A percentile compares a stretch with the other conserved stretches of the same genome.
Evolutionary conservation across 2,113 vertebrate genomes (phyloP).

Genomic region (Rhynchomys soricoides): DNA sequence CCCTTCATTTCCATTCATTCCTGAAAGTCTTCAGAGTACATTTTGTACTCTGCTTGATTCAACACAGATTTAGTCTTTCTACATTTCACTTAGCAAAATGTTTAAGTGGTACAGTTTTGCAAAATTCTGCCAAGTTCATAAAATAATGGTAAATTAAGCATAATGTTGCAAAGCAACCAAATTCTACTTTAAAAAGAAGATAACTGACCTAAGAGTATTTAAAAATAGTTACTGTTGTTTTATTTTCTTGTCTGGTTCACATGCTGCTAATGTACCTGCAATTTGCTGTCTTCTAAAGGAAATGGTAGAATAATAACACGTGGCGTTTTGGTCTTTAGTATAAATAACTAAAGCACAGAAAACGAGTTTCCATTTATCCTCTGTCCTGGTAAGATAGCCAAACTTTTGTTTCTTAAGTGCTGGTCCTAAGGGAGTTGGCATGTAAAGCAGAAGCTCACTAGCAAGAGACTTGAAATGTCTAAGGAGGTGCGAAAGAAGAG

Average conservation of each 20-base stretch:
- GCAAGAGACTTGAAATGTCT: background rate
- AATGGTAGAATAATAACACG: background rate
- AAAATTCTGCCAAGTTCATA: slow-evolving; percentile 63
- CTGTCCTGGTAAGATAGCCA: background rate
- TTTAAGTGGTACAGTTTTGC: slow-evolving; percentile 65
- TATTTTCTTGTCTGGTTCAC: background rate
- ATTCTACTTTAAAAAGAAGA: slow-evolving; percentile 1
- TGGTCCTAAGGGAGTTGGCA: background rate
- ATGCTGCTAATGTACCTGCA: background rate
- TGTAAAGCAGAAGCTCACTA: background rate
- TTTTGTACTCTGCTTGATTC: slow-evolving; percentile 57
- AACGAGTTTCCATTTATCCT: background rate
- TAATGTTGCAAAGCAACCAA: slow-evolving; percentile 11
- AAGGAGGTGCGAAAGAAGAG: background rate
- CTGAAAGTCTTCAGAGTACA: slow-evolving; percentile 52
- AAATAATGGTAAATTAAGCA: slow-evolving; percentile 58
- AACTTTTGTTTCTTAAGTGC: background rate
- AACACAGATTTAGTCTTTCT: slow-evolving; percentile 54
- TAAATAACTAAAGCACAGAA: background rate
- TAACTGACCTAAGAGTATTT: background rate
- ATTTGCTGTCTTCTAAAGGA: background rate
- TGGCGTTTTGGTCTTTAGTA: background rate
- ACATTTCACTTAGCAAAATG: slow-evolving; percentile 55
- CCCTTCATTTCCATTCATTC: slow-evolving; percentile 48
- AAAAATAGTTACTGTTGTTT: slow-evolving; percentile 23